Conservation (phyloP, 1,140 invertebrate genomes). For the Tribolium madens region DNA sequence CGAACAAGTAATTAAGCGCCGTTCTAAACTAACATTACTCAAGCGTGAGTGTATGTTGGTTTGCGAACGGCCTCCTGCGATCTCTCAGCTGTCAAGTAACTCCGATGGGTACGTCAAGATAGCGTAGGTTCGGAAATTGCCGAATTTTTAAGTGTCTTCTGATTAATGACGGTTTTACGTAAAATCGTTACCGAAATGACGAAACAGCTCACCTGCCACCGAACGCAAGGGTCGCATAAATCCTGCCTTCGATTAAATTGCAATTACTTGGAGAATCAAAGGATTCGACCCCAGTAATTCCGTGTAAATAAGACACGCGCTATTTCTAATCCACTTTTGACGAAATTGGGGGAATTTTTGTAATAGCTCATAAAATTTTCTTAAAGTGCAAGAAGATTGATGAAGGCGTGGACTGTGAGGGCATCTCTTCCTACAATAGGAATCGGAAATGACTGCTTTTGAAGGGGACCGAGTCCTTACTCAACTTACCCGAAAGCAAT, state of each 20-base stretch:
- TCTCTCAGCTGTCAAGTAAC: constrained; percentile 43
- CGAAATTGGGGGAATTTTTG: constrained; percentile 23
- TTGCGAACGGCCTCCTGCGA: constrained; percentile 43
- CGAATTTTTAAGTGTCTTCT: constrained; percentile 47
- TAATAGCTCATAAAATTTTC: constrained; percentile 22
- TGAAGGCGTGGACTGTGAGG: constrained; percentile 1
- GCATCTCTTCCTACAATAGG: constrained; percentile 24
- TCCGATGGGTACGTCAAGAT: constrained; percentile 35
- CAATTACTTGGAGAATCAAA: constrained; percentile 54
- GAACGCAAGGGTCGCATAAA: constrained; percentile 49
- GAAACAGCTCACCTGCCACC: constrained; percentile 7
- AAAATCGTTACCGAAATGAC: constrained; percentile 12
- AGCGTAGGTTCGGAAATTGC: constrained; percentile 41
- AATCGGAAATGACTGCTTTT: constrained; percentile 27
- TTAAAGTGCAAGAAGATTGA: constrained; percentile 32
- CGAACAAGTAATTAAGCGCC: constrained; percentile 48
- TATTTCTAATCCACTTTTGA: constrained; percentile 45
- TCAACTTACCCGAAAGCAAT: constrained; percentile 27
- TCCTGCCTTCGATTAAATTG: constrained; percentile 54
- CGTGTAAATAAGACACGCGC: constrained; percentile 53
- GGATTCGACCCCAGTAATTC: constrained; percentile 47
- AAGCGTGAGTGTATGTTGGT: constrained; percentile 44
- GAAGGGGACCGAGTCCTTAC: constrained; percentile 26
- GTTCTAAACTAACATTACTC: constrained; percentile 43
- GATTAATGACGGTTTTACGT: constrained; percentile 34